Percentiles rank a stretch among this genome's conserved stretches.
Conservation (phyloP, 2,797 vertebrate species). For the Lycodopsis pacificus region DNA sequence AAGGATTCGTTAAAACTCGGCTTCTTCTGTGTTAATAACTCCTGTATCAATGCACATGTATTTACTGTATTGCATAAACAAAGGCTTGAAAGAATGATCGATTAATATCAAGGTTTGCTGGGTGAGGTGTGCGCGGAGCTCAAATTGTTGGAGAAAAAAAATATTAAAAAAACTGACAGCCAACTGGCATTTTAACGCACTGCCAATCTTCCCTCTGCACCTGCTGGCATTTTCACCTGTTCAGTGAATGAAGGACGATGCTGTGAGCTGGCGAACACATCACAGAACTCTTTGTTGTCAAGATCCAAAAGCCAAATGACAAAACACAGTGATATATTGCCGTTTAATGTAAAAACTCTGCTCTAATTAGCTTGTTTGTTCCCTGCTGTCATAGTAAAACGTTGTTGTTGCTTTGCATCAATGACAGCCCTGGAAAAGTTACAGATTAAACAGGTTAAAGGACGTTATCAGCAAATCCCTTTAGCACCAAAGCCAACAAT, state of each 20-base stretch:
- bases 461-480: background rate
- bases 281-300: constrained; percentile 4
- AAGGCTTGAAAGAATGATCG: background rate
- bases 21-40: constrained; percentile 1
- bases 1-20: constrained; percentile 36
- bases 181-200: constrained; percentile 20
- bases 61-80: constrained; percentile 1
- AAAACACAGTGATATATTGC: background rate
- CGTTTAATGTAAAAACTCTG: background rate
- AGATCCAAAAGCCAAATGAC: background rate
- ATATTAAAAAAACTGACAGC: background rate
- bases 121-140: constrained; percentile 1
- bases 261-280: background rate
- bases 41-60: background rate
- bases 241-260: background rate
- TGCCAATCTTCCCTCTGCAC: constrained; percentile 1
- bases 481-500: background rate
- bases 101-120: background rate
- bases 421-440: background rate
- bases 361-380: constrained; percentile 3
- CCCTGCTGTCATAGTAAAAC: background rate
- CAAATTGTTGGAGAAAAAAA: background rate
- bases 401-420: background rate
- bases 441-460: background rate
- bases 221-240: constrained; percentile 32